Conservation (phyloP, 2,797 vertebrate genomes). For the Anniella stebbinsi region DNA sequence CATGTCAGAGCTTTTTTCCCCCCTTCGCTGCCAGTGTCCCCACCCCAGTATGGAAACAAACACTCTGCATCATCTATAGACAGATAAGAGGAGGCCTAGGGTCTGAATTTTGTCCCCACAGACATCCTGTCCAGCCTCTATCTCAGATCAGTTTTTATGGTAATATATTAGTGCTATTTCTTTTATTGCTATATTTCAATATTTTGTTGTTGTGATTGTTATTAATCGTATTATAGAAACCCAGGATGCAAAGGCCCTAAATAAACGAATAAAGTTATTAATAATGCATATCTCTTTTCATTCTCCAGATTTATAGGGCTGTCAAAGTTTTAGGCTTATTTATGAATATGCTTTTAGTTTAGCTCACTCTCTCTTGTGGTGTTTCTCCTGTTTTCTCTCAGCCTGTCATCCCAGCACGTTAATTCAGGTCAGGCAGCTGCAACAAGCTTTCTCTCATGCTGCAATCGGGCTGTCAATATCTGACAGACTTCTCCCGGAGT, state of each 20-base stretch:
- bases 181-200: not conserved
- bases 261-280: not conserved
- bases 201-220: not conserved
- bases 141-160: no score
- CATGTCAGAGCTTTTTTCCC: no score
- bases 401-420: not conserved
- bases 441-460: not conserved
- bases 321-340: not conserved
- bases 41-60: no score
- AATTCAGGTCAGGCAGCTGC: constrained; percentile 6
- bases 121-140: no score
- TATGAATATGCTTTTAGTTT: not conserved
- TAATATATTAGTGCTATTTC: not conserved
- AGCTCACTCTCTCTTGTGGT: not conserved
- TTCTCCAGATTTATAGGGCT: not conserved
- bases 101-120: no score
- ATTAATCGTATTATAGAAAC: not conserved
- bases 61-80: no score
- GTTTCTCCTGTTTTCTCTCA: constrained; percentile 4
- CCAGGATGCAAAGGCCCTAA: not conserved
- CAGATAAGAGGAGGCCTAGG: no score
- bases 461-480: not conserved
- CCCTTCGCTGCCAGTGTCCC: no score
- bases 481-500: not conserved
- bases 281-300: not conserved